Evolutionary conservation across 2,113 vertebrate species (phyloP).

Genomic region (Sapayoa aenigma): DNA sequence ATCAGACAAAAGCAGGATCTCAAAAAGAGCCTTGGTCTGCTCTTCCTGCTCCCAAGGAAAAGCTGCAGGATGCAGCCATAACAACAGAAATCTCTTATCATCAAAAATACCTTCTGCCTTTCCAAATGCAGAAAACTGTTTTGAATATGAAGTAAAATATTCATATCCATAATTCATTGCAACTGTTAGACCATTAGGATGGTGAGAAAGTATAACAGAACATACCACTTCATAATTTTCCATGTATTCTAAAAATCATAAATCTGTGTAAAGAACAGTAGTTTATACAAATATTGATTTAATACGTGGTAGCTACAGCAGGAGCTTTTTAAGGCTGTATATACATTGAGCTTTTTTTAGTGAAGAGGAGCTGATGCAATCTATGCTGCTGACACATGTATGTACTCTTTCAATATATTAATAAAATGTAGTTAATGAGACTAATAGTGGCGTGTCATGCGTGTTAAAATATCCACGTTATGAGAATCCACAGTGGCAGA

Average conservation of each 20-base stretch:
- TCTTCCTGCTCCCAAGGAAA: neutral
- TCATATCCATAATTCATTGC: neutral
- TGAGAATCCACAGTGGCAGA: neutral
- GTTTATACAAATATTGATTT: constrained; percentile 42
- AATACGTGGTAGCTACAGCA: constrained; percentile 15
- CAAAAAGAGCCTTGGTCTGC: neutral
- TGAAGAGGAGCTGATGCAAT: constrained; percentile 36
- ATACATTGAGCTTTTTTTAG: constrained; percentile 53
- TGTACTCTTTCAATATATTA: constrained; percentile 49
- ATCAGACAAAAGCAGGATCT: neutral
- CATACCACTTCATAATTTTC: constrained; percentile 53
- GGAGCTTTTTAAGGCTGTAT: constrained; percentile 59
- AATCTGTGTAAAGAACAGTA: constrained; percentile 45
- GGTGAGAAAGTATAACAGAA: constrained; percentile 38
- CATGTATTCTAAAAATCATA: constrained; percentile 48
- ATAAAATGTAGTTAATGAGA: constrained; percentile 65
- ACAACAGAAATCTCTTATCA: neutral
- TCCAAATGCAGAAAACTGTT: neutral
- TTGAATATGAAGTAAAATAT: neutral
- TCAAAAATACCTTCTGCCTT: neutral
- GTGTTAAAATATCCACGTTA: rapidly evolving
- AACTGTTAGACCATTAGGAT: neutral
- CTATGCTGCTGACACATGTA: constrained; percentile 24
- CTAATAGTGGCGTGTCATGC: rapidly evolving
- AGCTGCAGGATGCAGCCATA: neutral